Conservation (phyloP, 2,797 vertebrate species). For the Neosilurus mollespiculum region DNA sequence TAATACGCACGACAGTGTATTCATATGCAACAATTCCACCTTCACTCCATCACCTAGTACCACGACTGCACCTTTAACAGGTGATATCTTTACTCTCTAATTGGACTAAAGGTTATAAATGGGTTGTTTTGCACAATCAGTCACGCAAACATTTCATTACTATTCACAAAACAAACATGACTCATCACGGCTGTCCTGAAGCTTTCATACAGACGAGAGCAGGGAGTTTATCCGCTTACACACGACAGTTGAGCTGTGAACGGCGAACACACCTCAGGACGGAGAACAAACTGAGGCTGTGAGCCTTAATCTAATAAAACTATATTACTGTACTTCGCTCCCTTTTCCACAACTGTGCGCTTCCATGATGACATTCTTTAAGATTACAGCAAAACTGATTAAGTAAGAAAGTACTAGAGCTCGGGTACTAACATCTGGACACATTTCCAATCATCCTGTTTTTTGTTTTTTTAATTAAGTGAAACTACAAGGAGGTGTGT, state of each 20-base stretch:
- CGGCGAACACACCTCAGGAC: not conserved
- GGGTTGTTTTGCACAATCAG: not conserved
- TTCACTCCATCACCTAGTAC: not conserved
- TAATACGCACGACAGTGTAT: not conserved
- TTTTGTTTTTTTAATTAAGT: not conserved
- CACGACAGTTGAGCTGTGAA: not conserved
- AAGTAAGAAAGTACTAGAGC: too few relatives aligned
- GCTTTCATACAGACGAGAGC: not conserved
- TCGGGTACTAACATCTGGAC: not conserved
- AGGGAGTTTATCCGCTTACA: not conserved
- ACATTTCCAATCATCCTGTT: not conserved
- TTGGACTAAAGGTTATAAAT: not conserved
- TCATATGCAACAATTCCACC: not conserved
- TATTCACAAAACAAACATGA: constrained; percentile 8
- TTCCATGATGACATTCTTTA: too few relatives aligned
- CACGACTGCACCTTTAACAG: not conserved
- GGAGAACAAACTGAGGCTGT: not conserved
- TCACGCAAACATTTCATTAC: not conserved
- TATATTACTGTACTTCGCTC: not conserved
- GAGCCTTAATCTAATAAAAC: not conserved
- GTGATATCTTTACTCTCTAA: not conserved
- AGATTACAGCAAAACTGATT: too few relatives aligned
- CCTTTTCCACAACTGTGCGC: too few relatives aligned
- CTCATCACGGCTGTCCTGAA: not conserved
- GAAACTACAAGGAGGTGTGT: too few relatives aligned